These are phyloP conservation scores for Callipepla californica DNA, from an alignment of 2,113 vertebrate species.

Conservation along the genomic window DNA sequence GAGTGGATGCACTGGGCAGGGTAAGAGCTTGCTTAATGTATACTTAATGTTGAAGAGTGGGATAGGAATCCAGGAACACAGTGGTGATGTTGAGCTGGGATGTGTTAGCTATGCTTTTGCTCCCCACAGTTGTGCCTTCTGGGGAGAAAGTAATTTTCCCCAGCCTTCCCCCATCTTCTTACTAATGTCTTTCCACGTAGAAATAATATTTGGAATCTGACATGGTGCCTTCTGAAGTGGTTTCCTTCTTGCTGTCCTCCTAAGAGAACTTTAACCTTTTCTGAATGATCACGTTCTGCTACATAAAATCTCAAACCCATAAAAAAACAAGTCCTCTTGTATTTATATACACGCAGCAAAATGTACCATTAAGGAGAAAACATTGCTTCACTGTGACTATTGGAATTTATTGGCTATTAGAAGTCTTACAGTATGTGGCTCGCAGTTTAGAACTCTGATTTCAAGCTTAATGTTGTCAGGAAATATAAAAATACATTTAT, in stretches of 20 bases:
- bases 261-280: slow-evolving; percentile 38
- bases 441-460: slow-evolving; percentile 62
- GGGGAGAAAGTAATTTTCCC: background rate
- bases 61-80: background rate
- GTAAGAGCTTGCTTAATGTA: background rate
- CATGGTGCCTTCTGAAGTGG: slow-evolving; percentile 52
- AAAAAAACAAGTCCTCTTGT: slow-evolving; percentile 18
- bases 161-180: background rate
- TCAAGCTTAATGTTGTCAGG: slow-evolving; percentile 70
- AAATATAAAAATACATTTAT: slow-evolving; percentile 73
- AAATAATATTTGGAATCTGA: slow-evolving; percentile 46
- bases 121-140: background rate
- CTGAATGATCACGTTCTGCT: slow-evolving; percentile 56
- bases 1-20: background rate
- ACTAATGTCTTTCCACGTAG: background rate
- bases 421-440: slow-evolving; percentile 49
- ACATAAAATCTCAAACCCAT: slow-evolving; percentile 46
- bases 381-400: slow-evolving; percentile 67
- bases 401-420: slow-evolving; percentile 69
- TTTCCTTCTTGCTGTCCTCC: slow-evolving; percentile 58
- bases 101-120: background rate
- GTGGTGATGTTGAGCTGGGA: background rate
- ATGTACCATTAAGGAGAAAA: slow-evolving; percentile 58
- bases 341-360: slow-evolving; percentile 48
- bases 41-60: background rate